Conservation (phyloP, 2,888 invertebrate species). For the Tethea ocularis region DNA sequence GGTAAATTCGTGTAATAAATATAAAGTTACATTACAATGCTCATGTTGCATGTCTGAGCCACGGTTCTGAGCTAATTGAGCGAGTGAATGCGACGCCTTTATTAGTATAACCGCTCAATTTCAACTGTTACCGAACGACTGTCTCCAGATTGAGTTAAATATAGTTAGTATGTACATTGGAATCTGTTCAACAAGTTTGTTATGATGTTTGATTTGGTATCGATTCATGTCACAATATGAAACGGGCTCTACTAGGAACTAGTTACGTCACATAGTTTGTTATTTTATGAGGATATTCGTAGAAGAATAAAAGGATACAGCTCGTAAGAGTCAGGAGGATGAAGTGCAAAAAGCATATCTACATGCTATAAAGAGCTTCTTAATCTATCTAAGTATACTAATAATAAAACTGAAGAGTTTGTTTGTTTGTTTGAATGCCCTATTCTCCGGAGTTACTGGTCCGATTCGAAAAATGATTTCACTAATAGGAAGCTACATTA, state of each 20-base stretch:
- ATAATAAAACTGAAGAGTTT: too few species aligned
- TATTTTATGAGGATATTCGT: background rate
- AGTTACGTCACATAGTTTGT: background rate
- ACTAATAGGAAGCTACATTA: too few species aligned
- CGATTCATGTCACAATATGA: background rate
- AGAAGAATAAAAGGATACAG: background rate
- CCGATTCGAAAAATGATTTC: too few species aligned
- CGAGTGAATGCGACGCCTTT: background rate
- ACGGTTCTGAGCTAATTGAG: constrained; percentile 1
- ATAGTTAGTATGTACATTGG: background rate
- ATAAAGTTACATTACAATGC: background rate
- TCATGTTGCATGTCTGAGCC: background rate
- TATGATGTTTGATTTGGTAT: background rate
- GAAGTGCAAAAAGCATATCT: background rate
- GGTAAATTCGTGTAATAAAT: background rate
- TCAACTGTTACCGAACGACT: background rate
- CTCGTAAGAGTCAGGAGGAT: background rate
- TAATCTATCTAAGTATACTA: too few species aligned
- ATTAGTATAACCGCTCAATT: background rate
- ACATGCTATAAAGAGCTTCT: too few species aligned
- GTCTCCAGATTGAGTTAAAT: constrained; percentile 1
- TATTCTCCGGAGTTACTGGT: too few species aligned
- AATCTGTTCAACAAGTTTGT: background rate
- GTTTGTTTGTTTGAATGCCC: too few species aligned
- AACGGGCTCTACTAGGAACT: background rate